Base-by-base conservation (phyloP, 2,797 vertebrate species). In the Basileuterus tristriatus region DNA sequence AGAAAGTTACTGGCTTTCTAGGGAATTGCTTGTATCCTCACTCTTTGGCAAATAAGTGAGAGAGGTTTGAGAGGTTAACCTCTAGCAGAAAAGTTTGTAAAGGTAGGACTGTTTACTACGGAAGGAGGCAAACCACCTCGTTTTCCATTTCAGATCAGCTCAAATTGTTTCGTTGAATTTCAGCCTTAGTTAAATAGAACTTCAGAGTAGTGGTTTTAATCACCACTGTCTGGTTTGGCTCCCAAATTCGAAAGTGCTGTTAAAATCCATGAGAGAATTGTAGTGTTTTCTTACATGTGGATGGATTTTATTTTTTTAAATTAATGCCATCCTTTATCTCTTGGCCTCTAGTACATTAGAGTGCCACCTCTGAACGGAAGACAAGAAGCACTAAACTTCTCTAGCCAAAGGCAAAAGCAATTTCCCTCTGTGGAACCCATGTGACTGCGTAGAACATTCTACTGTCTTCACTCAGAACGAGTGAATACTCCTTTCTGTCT, bases 1-100 rank as follows among this genome's bases (percentile, higher is more conserved):
- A 87, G 74, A 87, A 81, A 22, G 15, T 43, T 70, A 37, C 27
- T 81, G 3, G 47, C 92, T 97, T 96, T 96, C 90, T 69, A 97
- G 71, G 82, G 60, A 91, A 83, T 55, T 70, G 29, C 55, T 94
- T 52, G 26, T 78, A 47, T 76, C 36, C 71, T 78, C 21, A 47
- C 30, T 64, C 50, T 64, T 87, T 83, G 63, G 76, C 69, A 93
- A 85, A 13, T 70, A 64, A 58, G 50, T 41, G 30, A 55, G 32
- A 29, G 70, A 90, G 53, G 65, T 88, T 88, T 93, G 36, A 83
- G 89, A 93, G 69, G 89, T 90, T 91, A 88, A 85, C 62, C 76
- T 96, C 82, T 65, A 78, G 70, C 56, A 94, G 65, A 74, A 68
- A 49, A 19, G 44, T 72, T 78, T 83, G 29, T 75, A 32, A 64